These are phyloP conservation scores for Allophyes oxyacanthae DNA, from an alignment of 2,888 invertebrate genomes.

Conservation along the genomic window DNA sequence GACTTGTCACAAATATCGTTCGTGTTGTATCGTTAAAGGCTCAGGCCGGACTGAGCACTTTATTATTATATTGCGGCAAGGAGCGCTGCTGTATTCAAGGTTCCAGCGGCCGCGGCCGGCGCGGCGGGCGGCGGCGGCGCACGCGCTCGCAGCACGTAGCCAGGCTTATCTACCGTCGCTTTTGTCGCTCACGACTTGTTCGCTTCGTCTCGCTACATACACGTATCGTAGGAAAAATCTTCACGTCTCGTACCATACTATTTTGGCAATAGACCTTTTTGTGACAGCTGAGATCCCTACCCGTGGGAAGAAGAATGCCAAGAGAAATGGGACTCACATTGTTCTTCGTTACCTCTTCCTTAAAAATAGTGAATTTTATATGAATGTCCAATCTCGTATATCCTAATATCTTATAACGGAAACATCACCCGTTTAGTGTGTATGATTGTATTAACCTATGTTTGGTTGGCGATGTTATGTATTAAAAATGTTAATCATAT, in stretches of 20 bases:
- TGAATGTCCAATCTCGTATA: background rate
- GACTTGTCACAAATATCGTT: conserved; percentile 71
- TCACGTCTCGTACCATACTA: conserved; percentile 6
- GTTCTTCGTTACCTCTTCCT: background rate
- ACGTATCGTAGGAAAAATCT: conserved; percentile 37
- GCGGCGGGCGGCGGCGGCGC: conserved; percentile 6
- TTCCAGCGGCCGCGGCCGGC: conserved; percentile 75
- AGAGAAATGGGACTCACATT: background rate
- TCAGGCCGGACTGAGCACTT: conserved; percentile 84
- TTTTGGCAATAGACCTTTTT: conserved; percentile 18
- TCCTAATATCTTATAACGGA: background rate
- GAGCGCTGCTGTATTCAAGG: conserved; percentile 84
- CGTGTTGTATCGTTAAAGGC: conserved; percentile 85
- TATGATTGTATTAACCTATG: background rate
- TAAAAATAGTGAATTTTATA: background rate
- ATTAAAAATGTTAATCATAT: conserved; percentile 7
- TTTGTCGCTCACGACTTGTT: conserved; percentile 74
- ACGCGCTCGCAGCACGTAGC: conserved; percentile 73
- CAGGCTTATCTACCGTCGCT: conserved; percentile 80
- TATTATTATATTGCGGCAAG: conserved; percentile 85
- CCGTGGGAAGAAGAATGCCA: background rate
- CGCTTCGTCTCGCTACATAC: conserved; percentile 24
- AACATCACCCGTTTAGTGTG: conserved; percentile 2
- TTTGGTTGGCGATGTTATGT: background rate
- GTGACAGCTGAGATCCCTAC: conserved; percentile 11